Evolutionary conservation across 2,888 invertebrate species (phyloP).

Genomic region (Hemistola chrysoprasaria): DNA sequence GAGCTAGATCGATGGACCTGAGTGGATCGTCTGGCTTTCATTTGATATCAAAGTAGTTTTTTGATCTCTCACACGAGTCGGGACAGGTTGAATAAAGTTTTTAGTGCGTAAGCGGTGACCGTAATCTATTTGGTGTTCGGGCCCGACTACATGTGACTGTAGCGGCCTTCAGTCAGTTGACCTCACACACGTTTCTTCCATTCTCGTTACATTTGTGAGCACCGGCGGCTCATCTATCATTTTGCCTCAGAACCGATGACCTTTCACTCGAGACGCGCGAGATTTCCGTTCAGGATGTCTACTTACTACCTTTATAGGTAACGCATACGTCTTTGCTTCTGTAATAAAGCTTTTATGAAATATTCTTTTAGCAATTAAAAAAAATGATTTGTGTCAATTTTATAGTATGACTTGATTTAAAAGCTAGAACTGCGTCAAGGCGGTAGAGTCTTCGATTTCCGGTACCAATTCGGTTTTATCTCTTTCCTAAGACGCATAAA

Average conservation of each 20-base stretch:
- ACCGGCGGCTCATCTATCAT: conserved; percentile 66
- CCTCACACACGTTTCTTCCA: conserved; percentile 64
- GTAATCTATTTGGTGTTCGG: conserved; percentile 63
- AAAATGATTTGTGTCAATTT: too few species aligned
- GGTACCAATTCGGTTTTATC: too few species aligned
- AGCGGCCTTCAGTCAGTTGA: conserved; percentile 54
- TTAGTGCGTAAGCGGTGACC: conserved; percentile 50
- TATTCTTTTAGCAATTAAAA: too few species aligned
- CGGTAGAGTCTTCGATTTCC: too few species aligned
- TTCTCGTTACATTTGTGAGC: conserved; percentile 66
- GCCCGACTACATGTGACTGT: conserved; percentile 56
- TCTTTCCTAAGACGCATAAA: too few species aligned
- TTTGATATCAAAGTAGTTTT: conserved; percentile 59
- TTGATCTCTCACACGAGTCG: conserved; percentile 50
- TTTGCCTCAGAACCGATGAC: conserved; percentile 54
- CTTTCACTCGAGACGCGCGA: conserved; percentile 49
- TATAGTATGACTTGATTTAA: too few species aligned
- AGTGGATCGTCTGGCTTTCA: conserved; percentile 37
- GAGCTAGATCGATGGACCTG: conserved; percentile 28
- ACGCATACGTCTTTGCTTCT: too few species aligned
- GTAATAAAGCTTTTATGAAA: too few species aligned
- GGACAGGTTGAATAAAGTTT: conserved; percentile 59
- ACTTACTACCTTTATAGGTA: conserved; percentile 32
- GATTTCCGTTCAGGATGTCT: conserved; percentile 41
- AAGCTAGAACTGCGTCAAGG: too few species aligned